These are phyloP conservation scores for Balaenoptera acutorostrata DNA, from an alignment of 2,113 vertebrate genomes.

Conservation along the genomic window DNA sequence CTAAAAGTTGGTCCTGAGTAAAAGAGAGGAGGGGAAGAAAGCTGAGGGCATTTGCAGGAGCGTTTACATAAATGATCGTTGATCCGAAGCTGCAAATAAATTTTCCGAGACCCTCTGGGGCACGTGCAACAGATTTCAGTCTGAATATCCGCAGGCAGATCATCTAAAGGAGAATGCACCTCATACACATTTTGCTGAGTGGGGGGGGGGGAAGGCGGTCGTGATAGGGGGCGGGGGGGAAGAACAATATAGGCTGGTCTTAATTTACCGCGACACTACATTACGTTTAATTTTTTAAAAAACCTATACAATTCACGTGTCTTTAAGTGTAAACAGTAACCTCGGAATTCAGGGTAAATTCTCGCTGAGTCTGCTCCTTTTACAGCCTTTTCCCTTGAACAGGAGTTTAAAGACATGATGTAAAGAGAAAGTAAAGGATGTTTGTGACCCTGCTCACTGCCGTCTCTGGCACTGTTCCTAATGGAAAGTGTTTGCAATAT, in stretches of 20 bases:
- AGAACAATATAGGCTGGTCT: neutral
- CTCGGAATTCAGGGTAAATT: neutral
- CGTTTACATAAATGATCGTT: neutral
- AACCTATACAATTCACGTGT: neutral
- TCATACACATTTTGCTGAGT: neutral
- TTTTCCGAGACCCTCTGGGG: constrained; percentile 16
- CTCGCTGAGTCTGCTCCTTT: neutral
- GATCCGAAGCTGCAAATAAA: constrained; percentile 2
- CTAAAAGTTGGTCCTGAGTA: constrained; percentile 43
- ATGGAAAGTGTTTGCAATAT: constrained; percentile 39
- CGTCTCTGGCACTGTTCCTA: neutral
- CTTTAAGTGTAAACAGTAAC: constrained; percentile 10
- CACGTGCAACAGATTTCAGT: neutral
- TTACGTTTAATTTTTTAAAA: neutral
- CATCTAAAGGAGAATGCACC: neutral
- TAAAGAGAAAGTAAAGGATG: constrained; percentile 55
- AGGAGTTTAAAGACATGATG: constrained; percentile 34
- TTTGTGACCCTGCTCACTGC: constrained; percentile 16
- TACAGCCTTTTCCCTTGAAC: neutral
- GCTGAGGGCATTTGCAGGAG: neutral
- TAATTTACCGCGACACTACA: neutral
- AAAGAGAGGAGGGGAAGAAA: neutral
- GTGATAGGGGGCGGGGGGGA: neutral
- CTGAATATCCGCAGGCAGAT: neutral
- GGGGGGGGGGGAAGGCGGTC: neutral